Percentiles rank a stretch among this genome's conserved stretches.
phyloP scores from a whole-genome alignment of 2,113 vertebrate species.

The Cyprinus carpio region DNA sequence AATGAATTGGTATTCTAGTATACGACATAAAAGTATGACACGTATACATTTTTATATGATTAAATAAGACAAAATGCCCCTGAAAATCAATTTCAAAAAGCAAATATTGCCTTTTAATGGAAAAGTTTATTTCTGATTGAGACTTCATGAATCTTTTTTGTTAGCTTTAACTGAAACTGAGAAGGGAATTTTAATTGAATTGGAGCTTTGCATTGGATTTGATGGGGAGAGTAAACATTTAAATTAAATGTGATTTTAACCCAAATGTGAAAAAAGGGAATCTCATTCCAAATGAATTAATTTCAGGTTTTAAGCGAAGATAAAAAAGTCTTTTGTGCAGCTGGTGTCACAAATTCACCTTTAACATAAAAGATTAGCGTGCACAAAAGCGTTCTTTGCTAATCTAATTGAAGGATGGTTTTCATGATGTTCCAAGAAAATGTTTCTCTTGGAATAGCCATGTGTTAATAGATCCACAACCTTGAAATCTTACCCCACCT shows the following conservation, averaged over 20 bases:
- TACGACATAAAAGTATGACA: no score
- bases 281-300: no score
- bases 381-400: background rate
- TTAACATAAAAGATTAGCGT: background rate
- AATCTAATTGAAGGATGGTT: background rate
- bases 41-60: background rate
- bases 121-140: no score
- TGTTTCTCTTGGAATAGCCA: background rate
- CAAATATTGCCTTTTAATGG: background rate
- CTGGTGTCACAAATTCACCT: background rate
- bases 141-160: background rate
- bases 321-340: no score
- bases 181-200: background rate
- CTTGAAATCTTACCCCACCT: constrained; percentile 22
- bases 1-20: no score
- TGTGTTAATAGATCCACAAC: constrained; percentile 2
- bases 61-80: no score
- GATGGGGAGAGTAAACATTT: background rate
- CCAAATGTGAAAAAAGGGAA: background rate
- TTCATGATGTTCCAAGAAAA: background rate
- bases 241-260: background rate
- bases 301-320: no score
- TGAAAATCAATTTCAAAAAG: background rate
- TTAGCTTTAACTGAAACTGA: background rate
- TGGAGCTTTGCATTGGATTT: background rate